Conservation (phyloP, 2,797 vertebrate species). For the Sebastes steindachneri region DNA sequence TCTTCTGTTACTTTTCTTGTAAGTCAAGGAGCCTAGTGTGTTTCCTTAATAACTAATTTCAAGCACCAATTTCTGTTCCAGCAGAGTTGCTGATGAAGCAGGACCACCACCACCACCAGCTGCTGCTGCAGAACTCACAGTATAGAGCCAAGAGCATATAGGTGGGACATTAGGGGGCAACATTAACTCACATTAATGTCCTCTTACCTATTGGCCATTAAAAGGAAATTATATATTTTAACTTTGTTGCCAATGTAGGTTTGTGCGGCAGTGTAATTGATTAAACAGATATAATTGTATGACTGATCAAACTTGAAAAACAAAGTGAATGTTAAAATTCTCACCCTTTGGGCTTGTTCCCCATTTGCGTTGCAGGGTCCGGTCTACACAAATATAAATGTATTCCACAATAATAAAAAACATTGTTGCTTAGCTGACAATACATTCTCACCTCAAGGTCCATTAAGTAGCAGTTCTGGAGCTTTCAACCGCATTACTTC, state of each 20-base stretch:
- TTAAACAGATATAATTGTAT: not conserved
- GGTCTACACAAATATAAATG: not conserved
- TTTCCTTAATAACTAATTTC: conserved; percentile 40
- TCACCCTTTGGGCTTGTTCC: not conserved
- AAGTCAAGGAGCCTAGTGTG: conserved; percentile 8
- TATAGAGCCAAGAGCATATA: not conserved
- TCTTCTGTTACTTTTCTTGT: not conserved
- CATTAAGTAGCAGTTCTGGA: not conserved
- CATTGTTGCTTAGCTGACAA: not conserved
- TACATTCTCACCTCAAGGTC: not conserved
- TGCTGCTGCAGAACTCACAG: conserved; percentile 17
- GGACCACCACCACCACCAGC: conserved; percentile 26
- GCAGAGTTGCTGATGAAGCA: conserved; percentile 59
- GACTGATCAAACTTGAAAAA: not conserved
- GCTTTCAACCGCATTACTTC: too few species aligned
- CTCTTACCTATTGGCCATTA: not conserved
- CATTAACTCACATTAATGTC: not conserved
- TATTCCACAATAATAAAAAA: not conserved
- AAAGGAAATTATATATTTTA: not conserved
- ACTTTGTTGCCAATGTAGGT: not conserved
- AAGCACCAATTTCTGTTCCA: conserved; percentile 27
- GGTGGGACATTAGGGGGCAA: not conserved
- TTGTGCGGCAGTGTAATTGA: not conserved
- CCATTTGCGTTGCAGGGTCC: too few species aligned
- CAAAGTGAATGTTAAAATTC: not conserved